Evolutionary conservation across 2,113 vertebrate genomes (phyloP).

Genomic region (Python bivittatus): DNA sequence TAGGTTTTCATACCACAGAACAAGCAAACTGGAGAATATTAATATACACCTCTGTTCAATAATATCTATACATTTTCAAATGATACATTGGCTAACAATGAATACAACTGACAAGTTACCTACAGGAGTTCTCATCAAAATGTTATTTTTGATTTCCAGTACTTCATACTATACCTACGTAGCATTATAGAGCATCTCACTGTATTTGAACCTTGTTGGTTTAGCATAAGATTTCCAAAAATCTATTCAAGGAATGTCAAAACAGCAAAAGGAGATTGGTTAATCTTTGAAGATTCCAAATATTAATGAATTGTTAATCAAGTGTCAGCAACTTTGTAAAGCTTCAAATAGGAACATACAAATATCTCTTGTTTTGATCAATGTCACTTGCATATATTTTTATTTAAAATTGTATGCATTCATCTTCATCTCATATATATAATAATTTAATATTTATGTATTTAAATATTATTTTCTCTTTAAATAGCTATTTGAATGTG

Average conservation of each 20-base stretch:
- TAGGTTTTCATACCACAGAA: constrained; percentile 6
- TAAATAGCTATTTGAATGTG: background rate
- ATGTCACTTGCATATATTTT: background rate
- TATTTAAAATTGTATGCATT: no score
- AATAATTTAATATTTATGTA: background rate
- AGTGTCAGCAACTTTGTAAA: background rate
- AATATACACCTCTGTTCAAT: constrained; percentile 17
- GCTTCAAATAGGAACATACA: background rate
- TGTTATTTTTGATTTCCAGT: background rate
- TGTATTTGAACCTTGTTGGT: background rate
- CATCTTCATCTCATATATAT: no score
- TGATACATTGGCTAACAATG: background rate
- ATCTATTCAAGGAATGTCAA: background rate
- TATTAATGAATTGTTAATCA: background rate
- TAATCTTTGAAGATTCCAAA: background rate
- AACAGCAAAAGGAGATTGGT: background rate
- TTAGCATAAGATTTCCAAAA: background rate
- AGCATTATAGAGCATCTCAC: background rate
- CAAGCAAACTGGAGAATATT: background rate
- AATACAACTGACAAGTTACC: background rate
- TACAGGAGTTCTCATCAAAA: background rate
- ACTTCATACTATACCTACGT: background rate
- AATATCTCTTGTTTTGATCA: background rate
- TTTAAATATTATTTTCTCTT: background rate
- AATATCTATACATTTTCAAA: background rate